phyloP scores from a whole-genome alignment of 2,888 invertebrate species.

The Sphaerophoria taeniata region DNA sequence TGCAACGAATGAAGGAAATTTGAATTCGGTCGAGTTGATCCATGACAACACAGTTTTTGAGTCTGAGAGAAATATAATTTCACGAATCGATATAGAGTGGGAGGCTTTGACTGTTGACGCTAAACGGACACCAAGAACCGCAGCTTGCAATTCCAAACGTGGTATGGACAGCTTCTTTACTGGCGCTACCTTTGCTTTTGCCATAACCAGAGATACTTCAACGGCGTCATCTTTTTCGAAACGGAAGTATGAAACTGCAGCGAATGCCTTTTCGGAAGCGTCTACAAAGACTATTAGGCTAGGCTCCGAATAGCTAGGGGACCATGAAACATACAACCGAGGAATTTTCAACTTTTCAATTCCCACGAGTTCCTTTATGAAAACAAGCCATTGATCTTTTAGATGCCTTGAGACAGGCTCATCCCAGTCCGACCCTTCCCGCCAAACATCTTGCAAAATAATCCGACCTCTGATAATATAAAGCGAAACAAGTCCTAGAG shows the following conservation, averaged over 20 bases:
- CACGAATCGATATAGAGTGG: slow-evolving; percentile 7
- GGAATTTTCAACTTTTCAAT: slow-evolving; percentile 19
- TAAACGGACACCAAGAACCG: not conserved
- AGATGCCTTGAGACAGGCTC: slow-evolving; percentile 3
- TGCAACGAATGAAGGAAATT: not conserved
- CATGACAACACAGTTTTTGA: not conserved
- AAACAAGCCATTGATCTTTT: slow-evolving; percentile 10
- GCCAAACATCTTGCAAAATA: too few species aligned
- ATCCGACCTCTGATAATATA: too few species aligned
- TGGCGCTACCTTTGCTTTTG: slow-evolving; percentile 24
- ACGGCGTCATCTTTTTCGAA: not conserved
- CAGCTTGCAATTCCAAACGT: slow-evolving; percentile 20
- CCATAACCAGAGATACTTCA: slow-evolving; percentile 25
- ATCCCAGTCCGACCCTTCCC: slow-evolving; percentile 31
- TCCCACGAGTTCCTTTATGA: slow-evolving; percentile 14
- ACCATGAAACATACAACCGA: not conserved
- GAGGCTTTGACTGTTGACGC: not conserved
- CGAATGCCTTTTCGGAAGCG: slow-evolving; percentile 18
- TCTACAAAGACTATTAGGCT: slow-evolving; percentile 7
- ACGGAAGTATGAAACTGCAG: slow-evolving; percentile 1
- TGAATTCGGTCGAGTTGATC: not conserved
- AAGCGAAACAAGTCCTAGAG: not conserved
- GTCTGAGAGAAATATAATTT: slow-evolving; percentile 4
- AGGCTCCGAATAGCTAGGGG: not conserved
- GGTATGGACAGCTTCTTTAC: slow-evolving; percentile 25